Conservation (phyloP, 2,888 invertebrate genomes). For the Limnephilus auricula region DNA sequence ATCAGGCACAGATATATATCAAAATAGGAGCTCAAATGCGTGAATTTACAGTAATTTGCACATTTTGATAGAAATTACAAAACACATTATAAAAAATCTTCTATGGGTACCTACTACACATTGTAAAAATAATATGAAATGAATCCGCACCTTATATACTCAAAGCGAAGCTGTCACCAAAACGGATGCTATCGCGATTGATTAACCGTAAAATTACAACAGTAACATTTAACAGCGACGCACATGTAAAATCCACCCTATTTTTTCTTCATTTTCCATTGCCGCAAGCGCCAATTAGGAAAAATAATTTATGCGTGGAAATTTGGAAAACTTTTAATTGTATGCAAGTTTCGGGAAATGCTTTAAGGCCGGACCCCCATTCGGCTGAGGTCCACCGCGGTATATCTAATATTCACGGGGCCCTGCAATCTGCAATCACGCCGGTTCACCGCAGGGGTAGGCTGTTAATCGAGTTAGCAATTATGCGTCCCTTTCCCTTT, state of each 20-base stretch:
- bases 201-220: background rate
- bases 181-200: background rate
- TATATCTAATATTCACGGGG: background rate
- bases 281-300: constrained; percentile 19
- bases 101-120: too few relatives aligned
- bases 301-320: constrained; percentile 21
- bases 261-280: background rate
- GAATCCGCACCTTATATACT: too few relatives aligned
- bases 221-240: background rate
- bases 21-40: too few relatives aligned
- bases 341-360: constrained; percentile 21
- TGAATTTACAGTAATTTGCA: too few relatives aligned
- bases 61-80: too few relatives aligned
- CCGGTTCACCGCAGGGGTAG: background rate
- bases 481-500: background rate
- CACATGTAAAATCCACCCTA: background rate
- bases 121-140: too few relatives aligned
- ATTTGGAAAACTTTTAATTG: constrained; percentile 20
- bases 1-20: too few relatives aligned
- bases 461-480: background rate
- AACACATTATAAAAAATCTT: too few relatives aligned
- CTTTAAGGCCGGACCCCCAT: background rate
- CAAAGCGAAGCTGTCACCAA: background rate
- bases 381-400: background rate
- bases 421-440: background rate